Percentiles rank a stretch among this genome's conserved stretches.
These are phyloP conservation scores for Nyctereutes procyonoides DNA, from an alignment of 2,113 vertebrate genomes.

Conservation along the genomic window DNA sequence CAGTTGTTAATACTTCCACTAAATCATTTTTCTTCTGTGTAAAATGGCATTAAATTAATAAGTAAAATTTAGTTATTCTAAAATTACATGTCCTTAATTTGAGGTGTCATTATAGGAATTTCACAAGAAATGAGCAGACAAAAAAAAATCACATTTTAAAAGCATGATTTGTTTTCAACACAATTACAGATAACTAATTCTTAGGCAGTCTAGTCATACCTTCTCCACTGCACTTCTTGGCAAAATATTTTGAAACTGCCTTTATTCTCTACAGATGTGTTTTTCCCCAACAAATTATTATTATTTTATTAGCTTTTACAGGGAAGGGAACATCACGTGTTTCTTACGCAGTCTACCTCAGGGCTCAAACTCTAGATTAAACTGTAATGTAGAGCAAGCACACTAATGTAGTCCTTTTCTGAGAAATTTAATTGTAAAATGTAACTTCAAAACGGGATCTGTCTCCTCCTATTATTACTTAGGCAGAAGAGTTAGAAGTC, in stretches of 20 bases:
- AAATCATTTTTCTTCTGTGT: constrained; percentile 19
- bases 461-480: constrained; percentile 27
- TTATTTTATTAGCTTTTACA: not conserved
- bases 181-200: not conserved
- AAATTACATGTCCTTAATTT: constrained; percentile 36
- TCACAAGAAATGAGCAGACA: constrained; percentile 22
- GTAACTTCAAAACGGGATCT: not conserved
- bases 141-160: constrained; percentile 52
- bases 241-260: not conserved
- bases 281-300: not conserved
- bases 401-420: not conserved
- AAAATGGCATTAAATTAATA: constrained; percentile 51
- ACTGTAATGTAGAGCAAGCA: not conserved
- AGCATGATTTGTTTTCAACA: not conserved
- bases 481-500: constrained; percentile 24
- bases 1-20: not conserved
- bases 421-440: constrained; percentile 22
- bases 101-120: constrained; percentile 30
- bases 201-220: not conserved
- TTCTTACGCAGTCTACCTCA: not conserved
- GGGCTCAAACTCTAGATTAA: not conserved
- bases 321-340: not conserved
- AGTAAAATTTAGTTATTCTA: constrained; percentile 40
- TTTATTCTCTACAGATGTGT: constrained; percentile 36
- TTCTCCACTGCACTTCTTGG: not conserved